Evolutionary conservation across 2,888 invertebrate genomes (phyloP).

Genomic region (Nephrotoma guestfalica): DNA sequence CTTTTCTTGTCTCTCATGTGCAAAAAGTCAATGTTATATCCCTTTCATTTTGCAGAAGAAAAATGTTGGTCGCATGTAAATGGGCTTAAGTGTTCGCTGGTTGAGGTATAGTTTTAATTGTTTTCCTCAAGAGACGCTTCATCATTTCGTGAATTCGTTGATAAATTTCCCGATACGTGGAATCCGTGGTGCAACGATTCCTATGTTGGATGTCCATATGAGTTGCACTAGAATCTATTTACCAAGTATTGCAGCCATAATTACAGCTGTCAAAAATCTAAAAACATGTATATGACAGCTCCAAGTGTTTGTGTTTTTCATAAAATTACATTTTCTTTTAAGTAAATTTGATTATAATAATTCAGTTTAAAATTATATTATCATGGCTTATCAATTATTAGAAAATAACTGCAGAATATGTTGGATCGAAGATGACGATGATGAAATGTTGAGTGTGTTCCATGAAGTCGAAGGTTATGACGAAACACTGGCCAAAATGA

Average conservation of each 20-base stretch:
- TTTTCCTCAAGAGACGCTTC: no score
- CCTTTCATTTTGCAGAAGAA: no score
- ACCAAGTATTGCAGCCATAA: neutral
- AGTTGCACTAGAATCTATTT: neutral
- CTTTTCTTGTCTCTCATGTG: no score
- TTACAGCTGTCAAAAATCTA: neutral
- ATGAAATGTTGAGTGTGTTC: conserved; percentile 21
- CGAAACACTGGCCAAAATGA: conserved; percentile 19
- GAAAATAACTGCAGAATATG: conserved; percentile 25
- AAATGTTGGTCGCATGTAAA: no score
- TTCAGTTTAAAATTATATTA: neutral
- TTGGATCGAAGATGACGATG: conserved; percentile 20
- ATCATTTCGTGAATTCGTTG: no score
- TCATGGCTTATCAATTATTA: conserved; percentile 14
- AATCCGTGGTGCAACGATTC: no score
- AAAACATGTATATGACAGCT: neutral
- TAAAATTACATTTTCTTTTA: neutral
- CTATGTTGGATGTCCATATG: no score
- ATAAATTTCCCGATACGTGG: no score
- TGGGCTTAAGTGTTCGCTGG: no score
- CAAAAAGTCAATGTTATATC: no score
- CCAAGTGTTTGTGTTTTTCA: neutral
- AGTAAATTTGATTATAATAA: neutral
- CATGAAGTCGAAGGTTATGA: conserved; percentile 24
- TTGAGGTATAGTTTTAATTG: no score